Conservation (phyloP, 2,888 invertebrate species). For the Tipula confusa region DNA sequence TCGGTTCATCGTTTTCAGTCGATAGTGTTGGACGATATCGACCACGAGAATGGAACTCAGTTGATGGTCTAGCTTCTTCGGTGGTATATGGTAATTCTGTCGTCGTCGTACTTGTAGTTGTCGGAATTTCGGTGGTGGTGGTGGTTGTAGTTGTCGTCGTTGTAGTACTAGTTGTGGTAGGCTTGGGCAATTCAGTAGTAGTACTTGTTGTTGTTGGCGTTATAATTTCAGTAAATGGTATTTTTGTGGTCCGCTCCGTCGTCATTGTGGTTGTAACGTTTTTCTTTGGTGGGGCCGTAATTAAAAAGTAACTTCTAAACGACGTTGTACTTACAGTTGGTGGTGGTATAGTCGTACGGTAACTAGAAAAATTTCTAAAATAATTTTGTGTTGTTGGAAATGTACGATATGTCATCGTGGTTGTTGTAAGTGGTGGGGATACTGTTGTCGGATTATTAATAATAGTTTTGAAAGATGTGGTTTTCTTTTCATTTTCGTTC, state of each 20-base stretch:
- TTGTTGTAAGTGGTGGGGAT: constrained; percentile 36
- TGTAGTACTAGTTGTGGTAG: constrained; percentile 38
- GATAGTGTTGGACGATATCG: constrained; percentile 41
- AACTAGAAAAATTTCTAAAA: constrained; percentile 26
- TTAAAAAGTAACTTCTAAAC: constrained; percentile 42
- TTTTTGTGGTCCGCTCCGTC: constrained; percentile 30
- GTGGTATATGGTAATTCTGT: neutral
- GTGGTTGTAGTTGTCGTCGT: constrained; percentile 37
- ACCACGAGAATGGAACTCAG: constrained; percentile 37
- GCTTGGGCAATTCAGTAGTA: constrained; percentile 32
- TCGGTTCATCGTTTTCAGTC: constrained; percentile 42
- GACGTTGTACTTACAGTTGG: constrained; percentile 37
- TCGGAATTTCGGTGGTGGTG: constrained; percentile 35
- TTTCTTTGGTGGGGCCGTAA: constrained; percentile 40
- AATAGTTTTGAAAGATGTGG: constrained; percentile 36
- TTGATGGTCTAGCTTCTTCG: neutral
- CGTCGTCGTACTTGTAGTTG: constrained; percentile 31
- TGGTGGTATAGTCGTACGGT: constrained; percentile 29
- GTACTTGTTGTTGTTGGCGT: constrained; percentile 38
- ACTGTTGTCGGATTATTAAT: constrained; percentile 41
- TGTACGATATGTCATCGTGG: constrained; percentile 33
- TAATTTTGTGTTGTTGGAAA: constrained; percentile 3
- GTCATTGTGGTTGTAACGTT: neutral
- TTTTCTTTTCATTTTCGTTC: constrained; percentile 42
- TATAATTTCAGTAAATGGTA: constrained; percentile 35